Evolutionary conservation across 2,113 vertebrate genomes (phyloP).

Genomic region (Nematolebias whitei): DNA sequence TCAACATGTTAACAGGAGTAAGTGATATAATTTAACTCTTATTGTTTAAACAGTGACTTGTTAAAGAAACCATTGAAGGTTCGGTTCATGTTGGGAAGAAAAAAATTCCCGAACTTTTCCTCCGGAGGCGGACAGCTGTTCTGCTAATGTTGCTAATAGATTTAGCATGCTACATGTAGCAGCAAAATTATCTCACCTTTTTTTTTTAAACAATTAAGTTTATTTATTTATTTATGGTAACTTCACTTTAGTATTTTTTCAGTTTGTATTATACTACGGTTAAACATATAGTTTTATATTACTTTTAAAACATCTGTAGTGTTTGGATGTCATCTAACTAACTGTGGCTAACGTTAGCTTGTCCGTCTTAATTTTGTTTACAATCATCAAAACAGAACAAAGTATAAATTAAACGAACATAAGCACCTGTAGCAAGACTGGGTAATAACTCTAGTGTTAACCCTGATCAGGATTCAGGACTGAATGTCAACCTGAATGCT

Average conservation of each 20-base stretch:
- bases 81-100: background rate
- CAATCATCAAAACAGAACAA: background rate
- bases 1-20: constrained; percentile 73
- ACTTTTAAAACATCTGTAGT: no score
- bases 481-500: background rate
- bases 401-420: background rate
- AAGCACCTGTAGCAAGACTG: background rate
- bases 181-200: background rate
- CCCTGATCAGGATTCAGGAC: no score
- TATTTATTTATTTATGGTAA: no score
- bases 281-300: no score
- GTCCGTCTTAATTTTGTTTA: background rate
- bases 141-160: constrained; percentile 14
- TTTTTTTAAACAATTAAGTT: background rate
- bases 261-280: no score
- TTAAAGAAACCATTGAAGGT: background rate
- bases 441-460: background rate
- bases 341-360: constrained; percentile 10
- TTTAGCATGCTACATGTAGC: constrained; percentile 11
- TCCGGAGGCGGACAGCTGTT: background rate
- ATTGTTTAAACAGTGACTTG: rapidly evolving
- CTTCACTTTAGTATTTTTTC: no score
- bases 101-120: background rate
- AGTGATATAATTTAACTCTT: constrained; percentile 18
- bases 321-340: background rate